phyloP scores from a whole-genome alignment of 2,797 vertebrate genomes.

The Sebastes baramenuke region DNA sequence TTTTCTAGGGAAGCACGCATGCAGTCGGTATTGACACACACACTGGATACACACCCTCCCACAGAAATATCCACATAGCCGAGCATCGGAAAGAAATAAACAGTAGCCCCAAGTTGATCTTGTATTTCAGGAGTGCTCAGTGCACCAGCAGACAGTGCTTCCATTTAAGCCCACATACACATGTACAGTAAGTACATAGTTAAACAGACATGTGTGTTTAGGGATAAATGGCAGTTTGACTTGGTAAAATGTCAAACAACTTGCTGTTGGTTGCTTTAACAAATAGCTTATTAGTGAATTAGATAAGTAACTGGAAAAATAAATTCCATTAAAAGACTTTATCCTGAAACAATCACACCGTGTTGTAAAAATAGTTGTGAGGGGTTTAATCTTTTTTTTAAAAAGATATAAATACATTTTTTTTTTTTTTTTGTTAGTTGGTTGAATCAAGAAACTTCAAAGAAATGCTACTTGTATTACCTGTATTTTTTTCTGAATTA shows the following conservation, averaged over 20 bases:
- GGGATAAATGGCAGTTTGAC: not conserved
- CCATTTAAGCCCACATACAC: not conserved
- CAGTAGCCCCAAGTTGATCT: not conserved
- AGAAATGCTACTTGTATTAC: not conserved
- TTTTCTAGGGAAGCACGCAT: conserved; percentile 2
- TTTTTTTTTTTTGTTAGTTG: not conserved
- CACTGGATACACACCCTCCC: not conserved
- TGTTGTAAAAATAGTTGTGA: not conserved
- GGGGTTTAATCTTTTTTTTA: not conserved
- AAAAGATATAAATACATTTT: not conserved
- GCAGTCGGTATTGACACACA: not conserved
- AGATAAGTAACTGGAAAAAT: not conserved
- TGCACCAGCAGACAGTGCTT: not conserved
- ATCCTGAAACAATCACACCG: not conserved
- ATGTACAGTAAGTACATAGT: not conserved
- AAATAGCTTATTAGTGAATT: not conserved
- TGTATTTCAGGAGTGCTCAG: conserved; percentile 2
- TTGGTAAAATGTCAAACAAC: not conserved
- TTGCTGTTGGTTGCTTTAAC: not conserved
- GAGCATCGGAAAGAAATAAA: not conserved
- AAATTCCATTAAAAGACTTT: no score
- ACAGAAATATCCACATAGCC: not conserved
- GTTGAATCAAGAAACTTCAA: not conserved
- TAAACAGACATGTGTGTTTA: not conserved
- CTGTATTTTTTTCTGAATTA: not conserved